Conservation (phyloP, 2,888 invertebrate species). For the Acleris holmiana region DNA sequence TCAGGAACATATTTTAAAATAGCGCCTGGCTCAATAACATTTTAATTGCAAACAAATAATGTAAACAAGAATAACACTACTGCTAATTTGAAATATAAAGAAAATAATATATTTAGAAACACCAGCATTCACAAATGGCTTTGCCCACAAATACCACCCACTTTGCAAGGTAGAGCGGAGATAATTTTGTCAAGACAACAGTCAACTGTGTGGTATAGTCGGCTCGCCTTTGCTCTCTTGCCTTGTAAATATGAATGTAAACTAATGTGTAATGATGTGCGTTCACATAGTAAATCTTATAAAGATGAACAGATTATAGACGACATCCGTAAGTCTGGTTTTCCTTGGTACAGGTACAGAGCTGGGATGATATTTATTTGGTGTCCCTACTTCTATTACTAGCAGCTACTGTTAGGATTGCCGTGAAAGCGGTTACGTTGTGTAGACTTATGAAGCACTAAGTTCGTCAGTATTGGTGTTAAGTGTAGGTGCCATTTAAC, state of each 20-base stretch:
- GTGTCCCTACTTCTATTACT: not conserved
- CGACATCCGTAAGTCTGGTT: too few relatives aligned
- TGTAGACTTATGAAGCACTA: slow-evolving; percentile 3
- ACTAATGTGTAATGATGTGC: too few relatives aligned
- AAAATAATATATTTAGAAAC: not conserved
- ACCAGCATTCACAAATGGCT: not conserved
- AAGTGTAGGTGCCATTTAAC: slow-evolving; percentile 35
- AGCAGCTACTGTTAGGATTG: slow-evolving; percentile 10
- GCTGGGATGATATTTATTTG: not conserved
- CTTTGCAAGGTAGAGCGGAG: not conserved
- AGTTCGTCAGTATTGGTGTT: slow-evolving; percentile 28
- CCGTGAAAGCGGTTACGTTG: slow-evolving; percentile 14
- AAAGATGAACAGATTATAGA: too few relatives aligned
- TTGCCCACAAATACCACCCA: not conserved
- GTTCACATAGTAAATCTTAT: too few relatives aligned
- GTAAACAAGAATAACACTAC: slow-evolving; percentile 10
- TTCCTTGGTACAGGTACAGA: too few relatives aligned
- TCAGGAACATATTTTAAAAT: not conserved
- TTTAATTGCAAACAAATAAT: slow-evolving; percentile 13
- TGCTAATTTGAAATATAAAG: slow-evolving; percentile 6
- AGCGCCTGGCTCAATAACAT: slow-evolving; percentile 28
- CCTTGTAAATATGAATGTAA: too few relatives aligned
- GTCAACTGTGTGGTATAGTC: too few relatives aligned
- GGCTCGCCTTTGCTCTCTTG: too few relatives aligned
- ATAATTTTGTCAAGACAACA: not conserved